Percentiles rank a stretch among this genome's conserved stretches.
Evolutionary conservation across 2,888 invertebrate genomes (phyloP).

Genomic region (Mesorhabditis spiculigera): DNA sequence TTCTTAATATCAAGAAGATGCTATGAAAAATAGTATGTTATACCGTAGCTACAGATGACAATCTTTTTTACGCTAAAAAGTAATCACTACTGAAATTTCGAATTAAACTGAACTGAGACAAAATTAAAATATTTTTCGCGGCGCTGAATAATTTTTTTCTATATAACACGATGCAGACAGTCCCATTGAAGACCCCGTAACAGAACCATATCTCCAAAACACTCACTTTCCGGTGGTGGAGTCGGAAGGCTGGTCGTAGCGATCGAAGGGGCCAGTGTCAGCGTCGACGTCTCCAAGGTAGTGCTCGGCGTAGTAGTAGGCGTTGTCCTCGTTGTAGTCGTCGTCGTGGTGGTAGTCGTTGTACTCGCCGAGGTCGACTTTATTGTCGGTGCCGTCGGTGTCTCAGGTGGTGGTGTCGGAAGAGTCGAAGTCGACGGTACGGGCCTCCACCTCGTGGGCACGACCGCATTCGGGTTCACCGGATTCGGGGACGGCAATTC

Average conservation of each 20-base stretch:
- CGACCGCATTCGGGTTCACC: constrained; percentile 10
- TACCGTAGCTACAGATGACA: too few relatives aligned
- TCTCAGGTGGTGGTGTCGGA: constrained; percentile 21
- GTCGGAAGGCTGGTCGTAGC: constrained; percentile 12
- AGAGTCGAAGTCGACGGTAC: constrained; percentile 13
- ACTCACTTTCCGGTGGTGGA: constrained; percentile 16
- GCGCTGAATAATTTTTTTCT: too few relatives aligned
- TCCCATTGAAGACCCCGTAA: background rate
- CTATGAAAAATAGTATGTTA: too few relatives aligned
- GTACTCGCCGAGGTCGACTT: constrained; percentile 12
- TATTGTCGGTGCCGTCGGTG: constrained; percentile 18
- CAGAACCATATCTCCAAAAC: too few relatives aligned
- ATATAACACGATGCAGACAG: background rate
- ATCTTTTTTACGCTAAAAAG: too few relatives aligned
- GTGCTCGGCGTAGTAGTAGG: constrained; percentile 8
- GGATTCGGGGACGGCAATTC: constrained; percentile 23
- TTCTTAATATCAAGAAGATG: too few relatives aligned
- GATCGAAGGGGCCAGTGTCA: constrained; percentile 12
- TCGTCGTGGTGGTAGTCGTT: background rate
- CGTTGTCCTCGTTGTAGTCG: constrained; percentile 7
- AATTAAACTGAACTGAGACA: too few relatives aligned
- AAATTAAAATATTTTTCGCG: too few relatives aligned
- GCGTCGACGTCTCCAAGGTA: constrained; percentile 7
- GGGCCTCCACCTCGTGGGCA: constrained; percentile 15
- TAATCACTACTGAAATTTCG: too few relatives aligned